These are phyloP conservation scores for Chirona hameri DNA, from an alignment of 2,888 invertebrate species.

Conservation along the genomic window DNA sequence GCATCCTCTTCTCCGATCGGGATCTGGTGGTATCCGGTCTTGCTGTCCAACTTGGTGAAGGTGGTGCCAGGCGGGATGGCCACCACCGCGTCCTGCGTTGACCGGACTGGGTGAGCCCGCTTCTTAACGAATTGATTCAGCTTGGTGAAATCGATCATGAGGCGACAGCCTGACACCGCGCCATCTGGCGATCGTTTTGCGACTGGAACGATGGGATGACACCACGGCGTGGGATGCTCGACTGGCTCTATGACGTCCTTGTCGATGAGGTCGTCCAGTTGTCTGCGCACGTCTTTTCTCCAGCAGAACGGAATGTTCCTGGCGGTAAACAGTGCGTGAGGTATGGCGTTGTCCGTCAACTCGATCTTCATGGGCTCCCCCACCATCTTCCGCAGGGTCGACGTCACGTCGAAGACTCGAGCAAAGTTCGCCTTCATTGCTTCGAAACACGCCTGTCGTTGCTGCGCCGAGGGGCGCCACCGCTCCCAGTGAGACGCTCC, in stretches of 20 bases:
- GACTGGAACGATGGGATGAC: not conserved
- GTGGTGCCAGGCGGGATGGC: not conserved
- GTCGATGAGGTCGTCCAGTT: not conserved
- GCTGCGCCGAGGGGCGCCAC: not conserved
- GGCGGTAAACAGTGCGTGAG: not conserved
- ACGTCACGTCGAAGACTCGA: not conserved
- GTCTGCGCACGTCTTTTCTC: not conserved
- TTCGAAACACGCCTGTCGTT: not conserved
- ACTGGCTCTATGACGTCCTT: conserved; percentile 25
- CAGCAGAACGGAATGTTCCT: not conserved
- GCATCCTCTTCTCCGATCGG: not conserved
- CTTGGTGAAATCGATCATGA: conserved; percentile 28
- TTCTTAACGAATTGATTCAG: not conserved
- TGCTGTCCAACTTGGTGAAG: conserved; percentile 29
- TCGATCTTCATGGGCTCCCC: conserved; percentile 22
- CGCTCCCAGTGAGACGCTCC: too few relatives aligned
- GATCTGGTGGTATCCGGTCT: conserved; percentile 29
- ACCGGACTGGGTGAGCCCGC: too few relatives aligned
- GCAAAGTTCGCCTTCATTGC: not conserved
- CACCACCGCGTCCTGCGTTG: not conserved
- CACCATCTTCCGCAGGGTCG: not conserved
- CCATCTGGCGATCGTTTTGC: not conserved
- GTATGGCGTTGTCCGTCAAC: not conserved
- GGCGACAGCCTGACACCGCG: not conserved
- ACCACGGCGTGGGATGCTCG: not conserved